A percentile compares a stretch with the other conserved stretches of the same genome.
Evolutionary conservation across 1,140 invertebrate species (phyloP).

Genomic region (Conus ventricosus): DNA sequence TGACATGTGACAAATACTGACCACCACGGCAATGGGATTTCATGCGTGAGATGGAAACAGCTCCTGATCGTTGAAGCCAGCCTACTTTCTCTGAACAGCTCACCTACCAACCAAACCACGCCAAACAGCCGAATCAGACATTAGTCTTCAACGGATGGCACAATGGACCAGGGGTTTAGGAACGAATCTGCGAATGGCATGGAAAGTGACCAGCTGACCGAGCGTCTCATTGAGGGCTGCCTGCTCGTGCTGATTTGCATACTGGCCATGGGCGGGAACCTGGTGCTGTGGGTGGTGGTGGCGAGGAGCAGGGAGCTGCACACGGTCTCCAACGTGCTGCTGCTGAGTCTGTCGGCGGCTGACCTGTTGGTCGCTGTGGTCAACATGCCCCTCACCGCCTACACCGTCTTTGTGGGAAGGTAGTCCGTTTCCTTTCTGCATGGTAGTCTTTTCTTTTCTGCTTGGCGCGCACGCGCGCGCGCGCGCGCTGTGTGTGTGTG

Average conservation of each 20-base stretch:
- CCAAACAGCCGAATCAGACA: no score
- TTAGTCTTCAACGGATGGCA: no score
- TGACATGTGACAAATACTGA: no score
- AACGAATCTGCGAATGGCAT: no score
- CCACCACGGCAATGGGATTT: no score
- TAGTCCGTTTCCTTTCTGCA: neutral
- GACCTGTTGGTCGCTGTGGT: conserved; percentile 57
- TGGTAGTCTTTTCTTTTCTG: neutral
- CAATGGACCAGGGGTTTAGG: no score
- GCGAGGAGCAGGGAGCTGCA: conserved; percentile 47
- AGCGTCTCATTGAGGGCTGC: conserved; percentile 46
- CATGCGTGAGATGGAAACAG: no score
- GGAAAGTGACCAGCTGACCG: neutral
- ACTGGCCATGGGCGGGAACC: conserved; percentile 50
- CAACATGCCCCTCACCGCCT: conserved; percentile 62
- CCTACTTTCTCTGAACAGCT: no score
- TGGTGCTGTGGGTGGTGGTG: conserved; percentile 57
- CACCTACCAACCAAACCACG: no score
- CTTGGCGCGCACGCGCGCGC: neutral
- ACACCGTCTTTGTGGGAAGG: conserved; percentile 52
- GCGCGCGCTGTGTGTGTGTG: no score
- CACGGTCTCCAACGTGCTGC: conserved; percentile 54
- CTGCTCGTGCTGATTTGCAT: conserved; percentile 49
- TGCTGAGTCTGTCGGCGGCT: conserved; percentile 62
- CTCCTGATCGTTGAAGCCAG: no score